These are phyloP conservation scores for Hyperopisus bebe DNA, from an alignment of 2,113 vertebrate genomes.

Conservation along the genomic window DNA sequence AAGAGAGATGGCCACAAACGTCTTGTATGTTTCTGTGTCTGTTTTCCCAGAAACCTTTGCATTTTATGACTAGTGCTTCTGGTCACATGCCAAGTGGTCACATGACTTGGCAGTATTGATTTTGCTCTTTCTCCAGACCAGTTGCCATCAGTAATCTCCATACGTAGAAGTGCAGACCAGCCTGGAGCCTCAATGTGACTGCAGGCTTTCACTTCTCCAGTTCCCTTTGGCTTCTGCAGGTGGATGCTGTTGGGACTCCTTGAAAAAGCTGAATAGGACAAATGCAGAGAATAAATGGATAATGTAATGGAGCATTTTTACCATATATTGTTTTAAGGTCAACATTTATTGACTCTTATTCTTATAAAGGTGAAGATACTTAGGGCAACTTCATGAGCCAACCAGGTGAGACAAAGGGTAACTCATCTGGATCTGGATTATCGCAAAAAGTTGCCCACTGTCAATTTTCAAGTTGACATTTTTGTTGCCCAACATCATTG, in stretches of 20 bases:
- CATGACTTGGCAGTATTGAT: not conserved
- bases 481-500: not conserved
- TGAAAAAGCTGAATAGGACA: not conserved
- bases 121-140: not conserved
- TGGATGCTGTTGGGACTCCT: not conserved
- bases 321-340: not conserved
- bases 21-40: not conserved
- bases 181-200: not conserved
- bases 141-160: not conserved
- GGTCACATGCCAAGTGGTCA: not conserved
- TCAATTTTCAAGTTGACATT: not conserved
- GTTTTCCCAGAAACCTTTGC: not conserved
- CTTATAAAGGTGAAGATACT: not conserved
- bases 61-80: not conserved
- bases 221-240: not conserved
- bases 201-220: not conserved
- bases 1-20: not conserved
- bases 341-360: not conserved
- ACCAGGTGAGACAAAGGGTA: not conserved
- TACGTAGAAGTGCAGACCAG: not conserved
- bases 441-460: not conserved
- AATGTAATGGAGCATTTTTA: not conserved
- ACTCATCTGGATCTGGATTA: not conserved
- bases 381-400: not conserved
- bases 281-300: not conserved